These are phyloP conservation scores for Dissostichus mawsoni DNA, from an alignment of 2,113 vertebrate genomes.

Conservation along the genomic window DNA sequence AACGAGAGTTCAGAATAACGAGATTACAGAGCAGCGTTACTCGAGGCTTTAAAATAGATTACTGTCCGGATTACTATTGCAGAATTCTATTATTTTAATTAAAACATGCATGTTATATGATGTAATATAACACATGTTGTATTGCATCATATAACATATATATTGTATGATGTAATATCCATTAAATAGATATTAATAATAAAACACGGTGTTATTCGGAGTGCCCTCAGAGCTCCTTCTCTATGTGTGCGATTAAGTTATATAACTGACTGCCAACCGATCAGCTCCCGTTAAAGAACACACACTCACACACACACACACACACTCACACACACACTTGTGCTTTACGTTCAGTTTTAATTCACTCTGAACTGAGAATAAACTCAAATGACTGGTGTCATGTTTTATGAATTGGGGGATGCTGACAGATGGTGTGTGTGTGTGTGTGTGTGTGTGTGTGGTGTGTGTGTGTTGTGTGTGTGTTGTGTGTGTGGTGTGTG, in stretches of 20 bases:
- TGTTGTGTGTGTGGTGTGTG: too few relatives aligned
- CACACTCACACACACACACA: conserved; percentile 22
- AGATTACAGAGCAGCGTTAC: too few relatives aligned
- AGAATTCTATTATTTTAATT: too few relatives aligned
- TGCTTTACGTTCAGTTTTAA: not conserved
- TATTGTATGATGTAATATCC: not conserved
- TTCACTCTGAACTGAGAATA: conserved; percentile 2
- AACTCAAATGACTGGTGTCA: conserved; percentile 26
- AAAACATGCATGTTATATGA: not conserved
- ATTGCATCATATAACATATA: too few relatives aligned
- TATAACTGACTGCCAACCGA: conserved; percentile 41
- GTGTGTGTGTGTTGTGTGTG: too few relatives aligned
- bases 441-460: too few relatives aligned
- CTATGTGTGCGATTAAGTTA: conserved; percentile 34
- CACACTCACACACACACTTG: not conserved
- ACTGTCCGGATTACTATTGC: too few relatives aligned
- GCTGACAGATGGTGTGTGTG: conserved; percentile 73
- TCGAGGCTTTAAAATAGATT: too few relatives aligned
- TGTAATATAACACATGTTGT: not conserved
- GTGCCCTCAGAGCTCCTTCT: not conserved
- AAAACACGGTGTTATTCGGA: not conserved
- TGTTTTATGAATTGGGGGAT: conserved; percentile 56
- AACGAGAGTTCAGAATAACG: too few relatives aligned
- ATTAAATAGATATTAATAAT: too few relatives aligned
- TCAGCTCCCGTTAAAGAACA: conserved; percentile 40